These are phyloP conservation scores for Sebastes kiyomatsui DNA, from an alignment of 2,797 vertebrate genomes.

Conservation along the genomic window DNA sequence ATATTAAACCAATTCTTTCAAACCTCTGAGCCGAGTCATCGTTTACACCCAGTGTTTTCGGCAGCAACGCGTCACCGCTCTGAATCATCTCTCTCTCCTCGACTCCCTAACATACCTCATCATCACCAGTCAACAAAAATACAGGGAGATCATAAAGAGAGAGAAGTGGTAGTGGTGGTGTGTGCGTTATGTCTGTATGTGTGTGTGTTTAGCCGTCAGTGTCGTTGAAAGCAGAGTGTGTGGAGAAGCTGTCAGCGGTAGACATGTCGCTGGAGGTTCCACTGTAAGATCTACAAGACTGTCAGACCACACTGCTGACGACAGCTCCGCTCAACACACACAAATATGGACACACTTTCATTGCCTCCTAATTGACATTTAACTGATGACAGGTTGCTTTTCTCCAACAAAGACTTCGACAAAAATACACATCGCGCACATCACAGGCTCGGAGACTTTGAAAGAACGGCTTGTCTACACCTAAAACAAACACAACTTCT, in stretches of 20 bases:
- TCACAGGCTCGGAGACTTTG: slow-evolving; percentile 44
- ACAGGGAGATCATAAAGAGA: slow-evolving; percentile 68
- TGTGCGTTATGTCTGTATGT: not conserved
- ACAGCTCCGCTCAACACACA: slow-evolving; percentile 54
- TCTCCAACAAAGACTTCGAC: slow-evolving; percentile 54
- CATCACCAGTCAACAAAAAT: slow-evolving; percentile 71
- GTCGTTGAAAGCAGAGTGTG: slow-evolving; percentile 64
- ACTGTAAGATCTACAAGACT: slow-evolving; percentile 71
- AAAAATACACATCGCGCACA: slow-evolving; percentile 59
- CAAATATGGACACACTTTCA: slow-evolving; percentile 45
- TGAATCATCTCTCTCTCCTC: slow-evolving; percentile 69
- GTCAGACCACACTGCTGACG: slow-evolving; percentile 71
- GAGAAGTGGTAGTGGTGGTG: slow-evolving; percentile 34
- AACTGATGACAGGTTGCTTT: slow-evolving; percentile 69
- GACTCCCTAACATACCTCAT: slow-evolving; percentile 69
- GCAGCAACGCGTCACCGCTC: slow-evolving; percentile 51
- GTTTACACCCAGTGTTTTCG: slow-evolving; percentile 55
- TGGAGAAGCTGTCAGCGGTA: slow-evolving; percentile 78
- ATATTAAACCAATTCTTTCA: slow-evolving; percentile 56
- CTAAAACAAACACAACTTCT: slow-evolving; percentile 54
- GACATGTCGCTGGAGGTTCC: slow-evolving; percentile 68
- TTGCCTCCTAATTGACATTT: slow-evolving; percentile 74
- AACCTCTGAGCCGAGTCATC: slow-evolving; percentile 56
- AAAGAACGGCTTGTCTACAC: slow-evolving; percentile 55
- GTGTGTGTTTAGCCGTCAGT: slow-evolving; percentile 48